Evolutionary conservation across 2,797 vertebrate species (phyloP), one percentile per base, ranked within the genome.

Genomic region (Catostomus latipinnis): DNA sequence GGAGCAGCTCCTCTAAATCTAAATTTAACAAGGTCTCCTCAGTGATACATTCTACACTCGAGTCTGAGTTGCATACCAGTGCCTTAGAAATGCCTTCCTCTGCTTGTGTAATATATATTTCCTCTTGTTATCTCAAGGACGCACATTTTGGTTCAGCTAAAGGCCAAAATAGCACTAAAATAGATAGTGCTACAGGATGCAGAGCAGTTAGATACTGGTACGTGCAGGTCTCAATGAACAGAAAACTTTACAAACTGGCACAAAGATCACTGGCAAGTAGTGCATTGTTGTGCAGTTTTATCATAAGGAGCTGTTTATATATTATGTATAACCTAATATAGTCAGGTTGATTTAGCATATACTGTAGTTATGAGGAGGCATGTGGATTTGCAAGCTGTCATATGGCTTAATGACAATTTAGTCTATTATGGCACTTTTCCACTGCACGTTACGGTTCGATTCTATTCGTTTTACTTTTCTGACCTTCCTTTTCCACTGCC

Each of bases 61-160:
- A 54, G 57, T 48, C 60, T 65, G 50, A 52, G 61, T 43, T 68
- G 34, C 54, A 6, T 16, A 8, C 62, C 6, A 63, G 46, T 62
- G 56, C 1, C 61, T 60, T 49, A 6, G 16, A 54, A 80, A 85
- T 50, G 34, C 48, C 4, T 34, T 34, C 34, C 34, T 34, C 34
- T 34, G 34, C 34, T 34, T 34, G 34, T 34, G 34, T 34, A 34
- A 2, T 34, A 34, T 34, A 62, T n/a, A 12, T 53, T 63, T 78
- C 67, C 71, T 81, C 49, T 7, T 72, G 62, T 72, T 84, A 84
- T 86, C 81, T 82, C 16, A 50, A 73, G 62, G 78, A 75, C 0
- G 11, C 85, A 86, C 63, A 14, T 68, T 71, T 60, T 10, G 52
- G 69, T 76, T 66, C 12, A 9, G 76, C 74, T 48, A 53, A 57